Evolutionary conservation across 2,113 vertebrate genomes (phyloP).

Genomic region (Myiagra hebetior): DNA sequence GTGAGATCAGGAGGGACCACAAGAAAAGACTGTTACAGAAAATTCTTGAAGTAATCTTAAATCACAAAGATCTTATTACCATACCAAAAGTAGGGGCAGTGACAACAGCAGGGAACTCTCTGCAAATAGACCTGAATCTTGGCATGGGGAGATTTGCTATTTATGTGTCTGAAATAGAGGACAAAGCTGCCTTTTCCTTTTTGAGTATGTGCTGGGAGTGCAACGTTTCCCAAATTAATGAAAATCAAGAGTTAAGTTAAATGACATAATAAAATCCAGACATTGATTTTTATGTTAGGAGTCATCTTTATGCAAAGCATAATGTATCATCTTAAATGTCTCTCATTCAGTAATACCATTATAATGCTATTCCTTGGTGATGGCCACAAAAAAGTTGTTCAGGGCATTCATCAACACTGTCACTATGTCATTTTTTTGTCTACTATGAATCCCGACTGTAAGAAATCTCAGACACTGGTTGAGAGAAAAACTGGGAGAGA

Average conservation of each 20-base stretch:
- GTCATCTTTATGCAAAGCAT: constrained; percentile 12
- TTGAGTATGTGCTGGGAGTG: background rate
- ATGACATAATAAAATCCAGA: constrained; percentile 34
- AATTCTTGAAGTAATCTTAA: background rate
- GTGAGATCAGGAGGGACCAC: background rate
- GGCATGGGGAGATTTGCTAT: background rate
- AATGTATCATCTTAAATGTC: constrained; percentile 23
- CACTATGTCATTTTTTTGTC: background rate
- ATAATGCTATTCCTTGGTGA: background rate
- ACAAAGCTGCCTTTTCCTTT: background rate
- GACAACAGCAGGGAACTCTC: background rate
- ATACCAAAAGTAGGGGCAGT: background rate
- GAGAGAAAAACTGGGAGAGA: background rate
- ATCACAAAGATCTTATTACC: background rate
- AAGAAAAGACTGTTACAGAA: background rate
- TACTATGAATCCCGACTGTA: background rate
- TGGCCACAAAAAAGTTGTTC: background rate
- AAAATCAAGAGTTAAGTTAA: constrained; percentile 12
- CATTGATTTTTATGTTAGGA: constrained; percentile 34
- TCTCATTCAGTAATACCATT: background rate
- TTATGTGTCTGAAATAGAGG: background rate
- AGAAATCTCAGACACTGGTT: background rate
- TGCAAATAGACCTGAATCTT: background rate
- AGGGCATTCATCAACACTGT: background rate
- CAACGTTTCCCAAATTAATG: background rate